Base-by-base conservation (phyloP, 2,888 invertebrate species). In the Byasa hedistus region DNA sequence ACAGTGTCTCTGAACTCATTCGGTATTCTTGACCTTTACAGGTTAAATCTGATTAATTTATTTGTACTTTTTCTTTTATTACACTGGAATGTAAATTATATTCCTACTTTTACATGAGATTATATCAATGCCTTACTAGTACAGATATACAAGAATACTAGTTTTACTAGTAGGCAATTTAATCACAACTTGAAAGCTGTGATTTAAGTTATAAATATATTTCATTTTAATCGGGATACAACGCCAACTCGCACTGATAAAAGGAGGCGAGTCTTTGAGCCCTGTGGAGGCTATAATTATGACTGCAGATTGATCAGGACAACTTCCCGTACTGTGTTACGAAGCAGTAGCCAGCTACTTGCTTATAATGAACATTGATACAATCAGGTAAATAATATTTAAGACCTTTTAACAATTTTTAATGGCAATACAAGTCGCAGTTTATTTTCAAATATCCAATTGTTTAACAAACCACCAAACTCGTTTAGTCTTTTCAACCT, bases 11-110 rank as follows among this genome's bases (percentile, higher is more conserved):
- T 65, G 61, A 65, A 65, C 61, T 61, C 39, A 51, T 64, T 57
- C 23, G 12, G 24, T 39, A 52, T 23, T 58, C 60, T 57, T 61
- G 60, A 61, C 54, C 59, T 60, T 65, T 65, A 65, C 57, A 65
- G 57, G 61, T 65, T 39, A 61, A 65, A 19, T 21, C 32, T 65
- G 65, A 65, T 61, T 57, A 57, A 61, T 65, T 65, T 60, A 44
- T 59, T 21, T 55, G n/a, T 7, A 44, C 51, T 36, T n/a, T 22
- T 2, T 15, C 3, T 21, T 19, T n/a, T 52, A 52, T n/a, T 22
- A 23, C 4, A 21, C 21, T 10, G 4, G 10, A 32, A 10, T 32
- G 32, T 32, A 32, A 32, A 32, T 32, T 32, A 10, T 32, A 1
- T 32, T 32, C 2, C 32, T 10, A 32, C 10, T 1, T 32, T 32